Conservation (phyloP, 2,113 vertebrate species). For the Ardeotis arabs region DNA sequence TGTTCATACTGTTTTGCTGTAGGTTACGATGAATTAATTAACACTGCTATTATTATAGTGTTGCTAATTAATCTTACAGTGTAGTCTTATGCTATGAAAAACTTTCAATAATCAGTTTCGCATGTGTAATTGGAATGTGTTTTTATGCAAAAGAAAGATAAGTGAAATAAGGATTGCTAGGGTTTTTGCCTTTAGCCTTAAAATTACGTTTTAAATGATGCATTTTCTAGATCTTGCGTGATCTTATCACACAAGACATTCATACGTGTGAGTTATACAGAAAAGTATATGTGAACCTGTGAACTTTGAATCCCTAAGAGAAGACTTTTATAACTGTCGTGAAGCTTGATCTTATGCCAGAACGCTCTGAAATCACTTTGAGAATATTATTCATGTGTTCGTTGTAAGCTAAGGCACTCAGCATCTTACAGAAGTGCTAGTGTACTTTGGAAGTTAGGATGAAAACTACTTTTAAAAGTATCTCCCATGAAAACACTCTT, state of each 20-base stretch:
- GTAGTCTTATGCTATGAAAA: constrained; percentile 6
- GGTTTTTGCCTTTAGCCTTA: background rate
- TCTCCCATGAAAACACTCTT: background rate
- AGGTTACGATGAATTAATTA: constrained; percentile 48
- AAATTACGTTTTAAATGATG: background rate
- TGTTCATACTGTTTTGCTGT: background rate
- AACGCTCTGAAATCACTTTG: background rate
- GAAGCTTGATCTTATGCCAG: background rate
- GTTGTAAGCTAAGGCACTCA: background rate
- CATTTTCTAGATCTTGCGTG: background rate
- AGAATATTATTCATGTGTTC: background rate
- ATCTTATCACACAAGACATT: background rate
- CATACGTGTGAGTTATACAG: accelerated
- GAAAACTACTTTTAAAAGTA: background rate
- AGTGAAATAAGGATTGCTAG: background rate
- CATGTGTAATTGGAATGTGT: background rate
- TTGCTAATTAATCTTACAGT: constrained; percentile 31
- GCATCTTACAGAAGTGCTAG: background rate
- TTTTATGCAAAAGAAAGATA: background rate
- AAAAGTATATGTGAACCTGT: background rate
- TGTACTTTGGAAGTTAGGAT: background rate
- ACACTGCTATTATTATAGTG: background rate
- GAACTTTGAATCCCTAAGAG: background rate
- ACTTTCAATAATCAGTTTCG: background rate
- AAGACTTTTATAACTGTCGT: background rate